phyloP scores from a whole-genome alignment of 1,140 invertebrate species.

The Bombus pyrosoma region DNA sequence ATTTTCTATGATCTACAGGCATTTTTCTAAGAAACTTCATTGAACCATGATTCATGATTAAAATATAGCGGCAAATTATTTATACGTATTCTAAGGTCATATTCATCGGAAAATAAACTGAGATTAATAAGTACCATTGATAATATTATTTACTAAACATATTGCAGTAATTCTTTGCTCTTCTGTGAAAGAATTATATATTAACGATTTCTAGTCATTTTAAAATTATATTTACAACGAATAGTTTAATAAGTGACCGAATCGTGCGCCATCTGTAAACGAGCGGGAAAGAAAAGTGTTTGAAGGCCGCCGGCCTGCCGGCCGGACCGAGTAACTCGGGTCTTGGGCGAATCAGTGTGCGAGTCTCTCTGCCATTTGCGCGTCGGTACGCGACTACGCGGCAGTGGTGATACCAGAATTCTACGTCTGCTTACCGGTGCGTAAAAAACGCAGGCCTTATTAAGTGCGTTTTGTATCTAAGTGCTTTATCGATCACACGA shows the following conservation, averaged over 20 bases:
- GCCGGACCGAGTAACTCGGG: constrained; percentile 72
- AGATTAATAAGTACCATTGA: neutral
- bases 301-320: constrained; percentile 81
- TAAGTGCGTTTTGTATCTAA: constrained; percentile 40
- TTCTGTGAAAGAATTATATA: neutral
- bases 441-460: constrained; percentile 55
- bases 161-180: too few species aligned
- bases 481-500: constrained; percentile 44
- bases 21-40: neutral
- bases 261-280: constrained; percentile 77
- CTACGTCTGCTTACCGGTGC: constrained; percentile 67
- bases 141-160: neutral
- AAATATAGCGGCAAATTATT: constrained; percentile 27
- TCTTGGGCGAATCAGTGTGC: constrained; percentile 75
- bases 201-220: neutral
- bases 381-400: constrained; percentile 75
- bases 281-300: constrained; percentile 80
- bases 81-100: neutral
- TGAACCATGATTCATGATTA: neutral
- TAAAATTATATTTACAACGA: constrained; percentile 1
- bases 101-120: neutral
- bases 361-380: constrained; percentile 80
- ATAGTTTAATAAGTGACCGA: neutral
- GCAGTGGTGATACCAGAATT: constrained; percentile 73
- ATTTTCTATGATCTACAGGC: neutral